These are phyloP conservation scores for Rhinolophus sinicus DNA, from an alignment of 2,113 vertebrate species.

Conservation along the genomic window DNA sequence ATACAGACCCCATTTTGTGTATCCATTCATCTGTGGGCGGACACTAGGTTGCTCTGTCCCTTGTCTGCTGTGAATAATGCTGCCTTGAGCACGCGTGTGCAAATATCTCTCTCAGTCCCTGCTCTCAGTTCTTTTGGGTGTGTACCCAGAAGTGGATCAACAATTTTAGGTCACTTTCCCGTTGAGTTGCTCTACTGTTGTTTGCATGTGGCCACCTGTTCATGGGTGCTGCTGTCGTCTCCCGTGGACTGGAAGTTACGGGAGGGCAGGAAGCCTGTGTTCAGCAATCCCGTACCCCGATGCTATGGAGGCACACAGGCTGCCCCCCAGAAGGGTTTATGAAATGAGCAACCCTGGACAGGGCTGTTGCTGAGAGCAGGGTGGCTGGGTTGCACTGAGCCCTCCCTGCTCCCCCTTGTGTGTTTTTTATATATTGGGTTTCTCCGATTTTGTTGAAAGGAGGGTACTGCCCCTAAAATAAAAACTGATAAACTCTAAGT, in stretches of 20 bases:
- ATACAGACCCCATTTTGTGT: background rate
- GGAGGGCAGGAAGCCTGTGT: background rate
- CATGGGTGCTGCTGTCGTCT: rapidly evolving
- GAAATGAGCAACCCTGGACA: background rate
- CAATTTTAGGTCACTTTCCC: background rate
- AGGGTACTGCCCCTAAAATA: background rate
- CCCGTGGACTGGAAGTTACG: background rate
- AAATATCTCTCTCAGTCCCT: background rate
- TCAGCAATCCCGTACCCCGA: rapidly evolving
- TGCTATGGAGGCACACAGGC: rapidly evolving
- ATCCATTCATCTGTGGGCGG: rapidly evolving
- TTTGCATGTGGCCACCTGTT: background rate
- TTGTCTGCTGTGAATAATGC: background rate
- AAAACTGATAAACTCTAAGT: background rate
- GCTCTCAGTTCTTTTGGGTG: background rate
- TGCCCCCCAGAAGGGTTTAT: too few species aligned
- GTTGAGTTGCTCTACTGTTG: background rate
- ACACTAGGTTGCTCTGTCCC: background rate
- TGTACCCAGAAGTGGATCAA: background rate
- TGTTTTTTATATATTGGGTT: background rate
- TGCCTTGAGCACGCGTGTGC: rapidly evolving
- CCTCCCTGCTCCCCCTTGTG: too few species aligned
- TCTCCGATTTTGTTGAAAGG: slow-evolving; percentile 1
- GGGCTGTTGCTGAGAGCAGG: background rate
- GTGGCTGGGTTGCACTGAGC: background rate